Conservation (phyloP, 2,888 invertebrate species). For the Agrotis ipsilon region DNA sequence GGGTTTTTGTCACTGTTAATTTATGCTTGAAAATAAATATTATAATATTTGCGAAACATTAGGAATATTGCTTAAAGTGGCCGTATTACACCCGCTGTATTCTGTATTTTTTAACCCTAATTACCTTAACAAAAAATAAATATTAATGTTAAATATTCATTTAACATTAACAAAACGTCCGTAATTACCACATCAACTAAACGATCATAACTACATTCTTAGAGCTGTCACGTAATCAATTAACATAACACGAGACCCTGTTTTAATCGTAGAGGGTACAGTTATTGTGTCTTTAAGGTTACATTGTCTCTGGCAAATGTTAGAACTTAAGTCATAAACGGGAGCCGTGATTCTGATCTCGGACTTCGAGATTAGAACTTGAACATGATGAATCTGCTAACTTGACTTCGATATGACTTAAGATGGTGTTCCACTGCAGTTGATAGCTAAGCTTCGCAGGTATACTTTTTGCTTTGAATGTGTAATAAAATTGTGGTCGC, state of each 20-base stretch:
- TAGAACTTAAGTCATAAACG: constrained; percentile 81
- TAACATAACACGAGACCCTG: constrained; percentile 73
- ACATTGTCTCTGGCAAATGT: constrained; percentile 77
- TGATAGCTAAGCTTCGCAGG: neutral
- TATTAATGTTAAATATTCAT: neutral
- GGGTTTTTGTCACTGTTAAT: too few species aligned
- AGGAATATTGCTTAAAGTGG: too few species aligned
- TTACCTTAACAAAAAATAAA: too few species aligned
- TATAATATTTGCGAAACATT: too few species aligned
- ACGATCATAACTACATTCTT: constrained; percentile 51
- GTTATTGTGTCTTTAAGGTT: constrained; percentile 75
- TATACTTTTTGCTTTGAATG: neutral
- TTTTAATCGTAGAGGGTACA: constrained; percentile 67
- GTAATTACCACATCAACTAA: constrained; percentile 55
- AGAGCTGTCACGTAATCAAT: constrained; percentile 79
- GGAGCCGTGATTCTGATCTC: constrained; percentile 71
- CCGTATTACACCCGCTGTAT: too few species aligned
- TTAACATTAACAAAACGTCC: constrained; percentile 2
- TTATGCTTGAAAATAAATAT: too few species aligned
- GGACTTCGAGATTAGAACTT: constrained; percentile 65
- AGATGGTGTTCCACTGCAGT: neutral
- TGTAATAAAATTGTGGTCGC: too few species aligned
- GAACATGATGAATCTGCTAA: constrained; percentile 62
- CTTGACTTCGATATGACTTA: constrained; percentile 44
- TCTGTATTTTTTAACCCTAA: too few species aligned